These are phyloP conservation scores for Tarsius wallacei DNA, from an alignment of 2,797 vertebrate genomes.

Conservation along the genomic window DNA sequence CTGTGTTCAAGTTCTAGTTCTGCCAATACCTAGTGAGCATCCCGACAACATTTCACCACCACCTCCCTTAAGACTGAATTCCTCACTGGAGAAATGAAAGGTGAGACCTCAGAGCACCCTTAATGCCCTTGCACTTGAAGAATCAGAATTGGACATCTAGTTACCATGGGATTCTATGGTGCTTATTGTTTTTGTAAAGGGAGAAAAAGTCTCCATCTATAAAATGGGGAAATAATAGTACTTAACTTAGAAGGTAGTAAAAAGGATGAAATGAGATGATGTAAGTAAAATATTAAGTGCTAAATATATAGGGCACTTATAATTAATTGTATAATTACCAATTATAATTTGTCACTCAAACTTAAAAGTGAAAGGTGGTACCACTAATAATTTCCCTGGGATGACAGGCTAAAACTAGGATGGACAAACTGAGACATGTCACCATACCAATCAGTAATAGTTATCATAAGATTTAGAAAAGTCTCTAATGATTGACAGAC, in stretches of 20 bases:
- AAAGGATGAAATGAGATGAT: neutral
- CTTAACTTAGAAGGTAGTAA: neutral
- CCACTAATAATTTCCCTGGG: neutral
- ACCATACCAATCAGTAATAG: neutral
- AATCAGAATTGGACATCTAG: neutral
- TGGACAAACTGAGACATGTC: too few relatives aligned
- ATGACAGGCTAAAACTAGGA: neutral
- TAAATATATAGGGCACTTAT: neutral
- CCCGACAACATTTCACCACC: neutral
- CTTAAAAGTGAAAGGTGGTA: neutral
- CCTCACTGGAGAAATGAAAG: neutral
- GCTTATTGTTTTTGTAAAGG: neutral
- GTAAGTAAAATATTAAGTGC: neutral
- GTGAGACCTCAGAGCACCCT: neutral
- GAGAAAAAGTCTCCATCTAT: neutral
- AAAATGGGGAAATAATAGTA: neutral
- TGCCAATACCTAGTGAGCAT: too few relatives aligned
- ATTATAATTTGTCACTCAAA: neutral
- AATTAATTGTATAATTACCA: neutral
- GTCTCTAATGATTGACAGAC: neutral
- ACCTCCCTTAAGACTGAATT: neutral
- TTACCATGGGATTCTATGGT: rapidly evolving
- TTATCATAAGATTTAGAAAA: neutral
- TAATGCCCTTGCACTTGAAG: neutral
- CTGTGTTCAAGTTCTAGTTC: neutral